Percentiles rank a stretch among this genome's conserved stretches.
phyloP scores from a whole-genome alignment of 2,797 vertebrate species.

The Perdix hodgsoniae region DNA sequence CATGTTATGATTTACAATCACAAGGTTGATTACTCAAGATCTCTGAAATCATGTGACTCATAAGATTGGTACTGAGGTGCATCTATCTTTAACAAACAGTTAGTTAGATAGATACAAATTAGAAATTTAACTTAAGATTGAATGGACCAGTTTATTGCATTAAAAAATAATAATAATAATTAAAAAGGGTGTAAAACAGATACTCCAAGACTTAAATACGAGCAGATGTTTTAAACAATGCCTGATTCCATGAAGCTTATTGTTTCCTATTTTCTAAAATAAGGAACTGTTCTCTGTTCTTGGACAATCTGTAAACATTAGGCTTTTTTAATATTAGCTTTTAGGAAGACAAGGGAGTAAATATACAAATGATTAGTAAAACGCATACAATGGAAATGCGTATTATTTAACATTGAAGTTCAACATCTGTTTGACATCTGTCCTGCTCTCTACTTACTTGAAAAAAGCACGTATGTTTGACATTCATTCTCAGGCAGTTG shows the following conservation, averaged over 20 bases:
- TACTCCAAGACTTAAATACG: constrained; percentile 3
- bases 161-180: neutral
- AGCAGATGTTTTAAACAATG: constrained; percentile 42
- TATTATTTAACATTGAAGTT: neutral
- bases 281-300: neutral
- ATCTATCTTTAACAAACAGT: neutral
- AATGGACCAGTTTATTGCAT: neutral
- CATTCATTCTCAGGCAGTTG: neutral
- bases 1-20: neutral
- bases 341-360: neutral
- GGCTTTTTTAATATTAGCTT: neutral
- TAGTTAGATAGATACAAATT: neutral
- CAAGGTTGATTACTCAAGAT: neutral
- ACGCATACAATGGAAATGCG: neutral
- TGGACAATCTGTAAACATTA: neutral
- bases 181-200: neutral
- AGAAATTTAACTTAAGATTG: neutral
- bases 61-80: neutral
- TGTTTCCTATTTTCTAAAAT: neutral
- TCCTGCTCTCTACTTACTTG: neutral
- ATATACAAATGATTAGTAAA: neutral
- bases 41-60: neutral
- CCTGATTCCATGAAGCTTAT: constrained; percentile 12
- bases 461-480: neutral
- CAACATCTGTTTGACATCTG: constrained; percentile 57